Evolutionary conservation across 2,797 vertebrate species (phyloP).

Genomic region (Sebastes vulpes): DNA sequence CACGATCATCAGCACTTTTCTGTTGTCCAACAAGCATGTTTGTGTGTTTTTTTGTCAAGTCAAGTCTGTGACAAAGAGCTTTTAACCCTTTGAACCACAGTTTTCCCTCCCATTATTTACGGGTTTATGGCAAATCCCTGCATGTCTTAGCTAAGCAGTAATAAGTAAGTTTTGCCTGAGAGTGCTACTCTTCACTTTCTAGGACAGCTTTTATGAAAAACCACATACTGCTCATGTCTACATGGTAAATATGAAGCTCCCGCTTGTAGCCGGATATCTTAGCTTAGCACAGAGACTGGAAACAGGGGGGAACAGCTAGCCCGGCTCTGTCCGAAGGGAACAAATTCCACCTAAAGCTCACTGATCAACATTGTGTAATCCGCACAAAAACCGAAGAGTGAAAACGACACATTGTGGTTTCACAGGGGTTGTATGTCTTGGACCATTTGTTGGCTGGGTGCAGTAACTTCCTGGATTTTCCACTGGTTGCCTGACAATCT

Average conservation of each 20-base stretch:
- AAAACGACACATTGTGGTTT: not conserved
- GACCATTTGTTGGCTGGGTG: not conserved
- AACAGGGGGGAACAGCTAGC: not conserved
- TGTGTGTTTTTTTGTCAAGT: slow-evolving; percentile 1
- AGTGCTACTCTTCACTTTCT: not conserved
- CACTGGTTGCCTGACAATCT: not conserved
- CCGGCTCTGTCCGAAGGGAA: not conserved
- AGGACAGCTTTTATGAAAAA: not conserved
- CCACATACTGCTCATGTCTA: not conserved
- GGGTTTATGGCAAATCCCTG: not conserved
- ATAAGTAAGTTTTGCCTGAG: not conserved
- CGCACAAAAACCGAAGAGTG: not conserved
- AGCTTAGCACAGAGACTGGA: not conserved
- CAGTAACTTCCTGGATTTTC: not conserved
- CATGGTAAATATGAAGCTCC: not conserved
- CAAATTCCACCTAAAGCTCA: not conserved
- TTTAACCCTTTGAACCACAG: slow-evolving; percentile 41
- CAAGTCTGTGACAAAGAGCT: slow-evolving; percentile 39
- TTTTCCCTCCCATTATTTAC: not conserved
- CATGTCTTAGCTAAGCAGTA: not conserved
- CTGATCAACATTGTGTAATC: too few relatives aligned
- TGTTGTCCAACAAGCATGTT: not conserved
- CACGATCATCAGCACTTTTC: slow-evolving; percentile 67
- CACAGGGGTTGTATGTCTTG: not conserved
- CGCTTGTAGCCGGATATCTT: not conserved